Evolutionary conservation across 37 sponge, comb jelly and placozoan species (phyloP).

Genomic region (Bolinopsis microptera): DNA sequence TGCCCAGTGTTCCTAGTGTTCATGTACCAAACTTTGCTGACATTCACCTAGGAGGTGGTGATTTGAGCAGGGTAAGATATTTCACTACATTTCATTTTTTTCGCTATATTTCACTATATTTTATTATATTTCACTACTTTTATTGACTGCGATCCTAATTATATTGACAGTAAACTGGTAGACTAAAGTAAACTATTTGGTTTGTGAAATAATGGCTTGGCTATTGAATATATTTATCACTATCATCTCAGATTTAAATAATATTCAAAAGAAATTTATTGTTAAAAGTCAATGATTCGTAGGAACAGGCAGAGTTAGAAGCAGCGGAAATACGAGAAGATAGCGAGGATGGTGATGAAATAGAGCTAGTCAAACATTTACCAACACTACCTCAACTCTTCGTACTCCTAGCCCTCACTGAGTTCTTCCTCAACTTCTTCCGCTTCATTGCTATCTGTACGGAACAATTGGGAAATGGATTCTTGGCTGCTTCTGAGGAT

Average conservation of each 20-base stretch:
- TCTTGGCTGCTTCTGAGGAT: neutral
- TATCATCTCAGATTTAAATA: too few species aligned
- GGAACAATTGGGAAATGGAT: neutral
- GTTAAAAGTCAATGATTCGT: too few species aligned
- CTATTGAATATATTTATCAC: too few species aligned
- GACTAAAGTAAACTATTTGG: too few species aligned
- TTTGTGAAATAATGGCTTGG: too few species aligned
- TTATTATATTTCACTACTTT: too few species aligned
- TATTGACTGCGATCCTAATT: too few species aligned
- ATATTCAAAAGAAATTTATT: too few species aligned
- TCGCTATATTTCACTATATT: too few species aligned
- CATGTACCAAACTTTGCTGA: neutral
- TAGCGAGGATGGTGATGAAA: neutral
- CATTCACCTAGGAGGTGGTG: neutral
- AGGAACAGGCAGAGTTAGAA: neutral
- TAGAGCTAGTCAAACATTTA: neutral
- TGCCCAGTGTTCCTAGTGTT: neutral
- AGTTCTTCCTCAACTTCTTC: constrained; percentile 25
- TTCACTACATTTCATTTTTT: too few species aligned
- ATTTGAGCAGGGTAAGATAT: too few species aligned
- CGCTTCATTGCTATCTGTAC: constrained; percentile 21
- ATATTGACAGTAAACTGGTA: too few species aligned
- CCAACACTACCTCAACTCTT: constrained; percentile 8
- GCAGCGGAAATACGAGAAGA: neutral
- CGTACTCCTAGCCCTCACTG: neutral